Conservation (phyloP, 2,113 vertebrate species). For the Isurus oxyrinchus region DNA sequence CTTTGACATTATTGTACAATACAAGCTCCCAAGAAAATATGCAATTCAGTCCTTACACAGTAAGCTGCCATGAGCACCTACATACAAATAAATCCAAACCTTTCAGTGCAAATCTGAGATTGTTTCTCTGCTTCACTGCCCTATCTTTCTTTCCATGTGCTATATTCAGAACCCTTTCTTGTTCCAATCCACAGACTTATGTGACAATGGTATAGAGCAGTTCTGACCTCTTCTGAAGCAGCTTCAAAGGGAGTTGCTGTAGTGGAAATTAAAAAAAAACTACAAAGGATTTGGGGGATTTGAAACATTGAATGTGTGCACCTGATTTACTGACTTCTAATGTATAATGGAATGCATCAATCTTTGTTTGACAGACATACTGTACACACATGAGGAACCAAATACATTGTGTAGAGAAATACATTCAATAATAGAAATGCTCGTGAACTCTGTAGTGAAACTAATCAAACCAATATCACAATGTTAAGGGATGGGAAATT, state of each 20-base stretch:
- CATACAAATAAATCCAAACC: neutral
- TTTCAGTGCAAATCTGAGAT: neutral
- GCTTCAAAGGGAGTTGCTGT: neutral
- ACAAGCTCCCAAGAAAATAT: neutral
- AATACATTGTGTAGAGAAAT: neutral
- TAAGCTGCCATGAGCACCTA: neutral
- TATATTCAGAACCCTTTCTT: neutral
- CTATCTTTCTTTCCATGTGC: neutral
- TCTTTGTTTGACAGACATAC: neutral
- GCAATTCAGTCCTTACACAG: too few species aligned
- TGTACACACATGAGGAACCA: neutral
- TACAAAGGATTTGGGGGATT: slow-evolving; percentile 2
- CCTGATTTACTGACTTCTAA: slow-evolving; percentile 5
- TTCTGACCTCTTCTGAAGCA: slow-evolving; percentile 2
- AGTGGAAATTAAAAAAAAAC: neutral
- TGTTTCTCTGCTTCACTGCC: slow-evolving; percentile 15
- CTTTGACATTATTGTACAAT: neutral
- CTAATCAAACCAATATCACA: neutral
- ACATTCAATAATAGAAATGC: neutral
- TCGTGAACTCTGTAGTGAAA: neutral
- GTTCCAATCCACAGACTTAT: neutral
- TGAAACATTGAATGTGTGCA: slow-evolving; percentile 5
- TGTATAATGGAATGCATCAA: neutral
- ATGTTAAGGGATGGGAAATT: neutral
- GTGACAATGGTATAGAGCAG: neutral